These are phyloP conservation scores for Euleptes europaea DNA, from an alignment of 2,113 vertebrate species.

Conservation along the genomic window DNA sequence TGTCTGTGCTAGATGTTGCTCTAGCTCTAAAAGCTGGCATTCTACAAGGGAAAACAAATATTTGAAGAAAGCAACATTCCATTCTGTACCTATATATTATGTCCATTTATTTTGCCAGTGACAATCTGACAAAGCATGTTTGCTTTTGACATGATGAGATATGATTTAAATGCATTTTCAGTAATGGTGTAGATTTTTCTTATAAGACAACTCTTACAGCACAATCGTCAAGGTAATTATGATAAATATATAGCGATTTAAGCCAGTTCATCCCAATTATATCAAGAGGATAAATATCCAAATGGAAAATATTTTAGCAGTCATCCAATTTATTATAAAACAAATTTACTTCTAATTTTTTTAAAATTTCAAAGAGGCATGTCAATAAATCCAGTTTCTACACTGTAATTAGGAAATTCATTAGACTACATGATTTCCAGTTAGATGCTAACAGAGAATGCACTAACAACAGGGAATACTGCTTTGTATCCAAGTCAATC, in stretches of 20 bases:
- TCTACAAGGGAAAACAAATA: constrained; percentile 67
- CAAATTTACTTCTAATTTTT: not conserved
- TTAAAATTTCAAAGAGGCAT: too few relatives aligned
- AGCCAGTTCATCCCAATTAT: not conserved
- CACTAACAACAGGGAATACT: not conserved
- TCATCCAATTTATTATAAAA: not conserved
- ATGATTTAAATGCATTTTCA: not conserved
- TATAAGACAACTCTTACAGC: not conserved
- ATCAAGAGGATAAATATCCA: not conserved
- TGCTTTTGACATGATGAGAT: not conserved
- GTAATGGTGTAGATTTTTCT: not conserved
- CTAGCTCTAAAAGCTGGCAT: constrained; percentile 87
- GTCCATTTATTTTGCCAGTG: not conserved
- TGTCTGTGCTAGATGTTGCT: constrained; percentile 86
- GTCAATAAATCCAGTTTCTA: too few relatives aligned
- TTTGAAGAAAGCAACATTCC: not conserved
- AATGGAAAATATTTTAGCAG: too few relatives aligned
- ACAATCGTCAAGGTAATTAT: not conserved
- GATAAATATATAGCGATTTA: not conserved
- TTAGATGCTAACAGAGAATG: not conserved
- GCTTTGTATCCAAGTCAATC: not conserved
- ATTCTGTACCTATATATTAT: not conserved
- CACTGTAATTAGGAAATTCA: not conserved
- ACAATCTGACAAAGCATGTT: not conserved
- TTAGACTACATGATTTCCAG: not conserved